Base-by-base conservation (phyloP, 2,113 vertebrate genomes). In the Phocoena phocoena region DNA sequence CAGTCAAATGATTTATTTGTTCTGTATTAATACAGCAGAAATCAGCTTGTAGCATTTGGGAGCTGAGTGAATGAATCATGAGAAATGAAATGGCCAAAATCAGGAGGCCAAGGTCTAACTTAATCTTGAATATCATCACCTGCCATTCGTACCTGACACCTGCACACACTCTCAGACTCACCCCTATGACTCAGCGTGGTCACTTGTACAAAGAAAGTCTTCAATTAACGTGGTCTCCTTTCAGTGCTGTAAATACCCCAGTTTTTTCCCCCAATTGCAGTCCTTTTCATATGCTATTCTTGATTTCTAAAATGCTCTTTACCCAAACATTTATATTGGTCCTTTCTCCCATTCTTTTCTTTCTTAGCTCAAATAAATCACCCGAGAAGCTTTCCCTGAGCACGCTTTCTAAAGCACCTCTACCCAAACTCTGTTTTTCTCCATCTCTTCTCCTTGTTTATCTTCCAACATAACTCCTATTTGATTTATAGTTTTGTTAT, bases 401-500 rank as follows among this genome's bases (percentile, higher is more conserved):
- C 38, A 33, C 1, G 3, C 5, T 91, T 74, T 55, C 53, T 44
- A 80, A 88, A 89, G 68, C 58, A n/a, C 67, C 53, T 62, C 23
- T 50, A 33, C 41, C 47, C 67, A 88, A 83, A 58, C 28, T 58
- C 53, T 84, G 4, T n/a, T 50, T 11, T 15, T 95, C 88, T 87
- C 15, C 31, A 31, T n/a, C 17, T 68, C 33, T 18, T 65, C 12
- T 67, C 25, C 33, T 67, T 31, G 13, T 86, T 82, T 80, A 38
- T 81, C 71, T 38, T 93, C 73, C 91, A 33, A 81, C 0, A 6
- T 58, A 73, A 58, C 23, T 53, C 38, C 55, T 88, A 67, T 6
- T 53, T 62, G 28, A 88, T 70, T 91, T 85, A 74, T 53, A 79
- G 53, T 67, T 74, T 94, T 70, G 88, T 95, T 93, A 60, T 67